Base-by-base conservation (phyloP, 2,113 vertebrate species). In the Muscicapa adusta region DNA sequence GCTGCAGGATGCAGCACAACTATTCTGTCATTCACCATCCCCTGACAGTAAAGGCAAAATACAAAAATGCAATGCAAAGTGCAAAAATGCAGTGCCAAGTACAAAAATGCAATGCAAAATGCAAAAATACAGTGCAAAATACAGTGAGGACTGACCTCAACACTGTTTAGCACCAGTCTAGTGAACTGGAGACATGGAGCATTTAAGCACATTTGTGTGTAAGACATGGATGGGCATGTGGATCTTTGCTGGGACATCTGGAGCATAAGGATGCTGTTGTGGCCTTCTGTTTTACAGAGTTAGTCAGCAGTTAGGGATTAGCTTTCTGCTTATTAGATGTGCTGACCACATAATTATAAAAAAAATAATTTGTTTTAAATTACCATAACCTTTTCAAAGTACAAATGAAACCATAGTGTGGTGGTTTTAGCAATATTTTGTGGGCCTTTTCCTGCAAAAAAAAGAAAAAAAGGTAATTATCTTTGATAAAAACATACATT, bases 151-250 rank as follows among this genome's bases (percentile, higher is more conserved):
- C 29, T 68, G 25, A 38, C 81, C 83, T 56, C 67, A 88, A 33
- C 24, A 40, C 9, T 36, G 47, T 26, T 58, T 23, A 74, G 33
- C 28, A 67, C 31, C 15, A 43, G 3, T 31, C n/a, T 61, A 61
- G 10, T 26, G 12, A 34, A 0, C 14, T 12, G 24, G 33, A 79
- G 20, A 34, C 28, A 7, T 1, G 38, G 12, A 70, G 14, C 24
- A 50, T 11, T 34, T 20, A 50, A 57, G 7, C 3, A 18, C 8
- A 31, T 47, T 33, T 84, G 14, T 29, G 17, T 87, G 5, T 33
- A n/a, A 57, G 65, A 43, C 16, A 29, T 0, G 2, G 25, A 29
- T 2, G 2, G 36, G 19, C 22, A 25, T 12, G 36, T 28, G 26
- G 38, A 16, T 68, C 43, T 58, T 34, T 88, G n/a, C 58, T 73